phyloP scores from a whole-genome alignment of 2,888 invertebrate genomes.

The Oligia fasciuncula region DNA sequence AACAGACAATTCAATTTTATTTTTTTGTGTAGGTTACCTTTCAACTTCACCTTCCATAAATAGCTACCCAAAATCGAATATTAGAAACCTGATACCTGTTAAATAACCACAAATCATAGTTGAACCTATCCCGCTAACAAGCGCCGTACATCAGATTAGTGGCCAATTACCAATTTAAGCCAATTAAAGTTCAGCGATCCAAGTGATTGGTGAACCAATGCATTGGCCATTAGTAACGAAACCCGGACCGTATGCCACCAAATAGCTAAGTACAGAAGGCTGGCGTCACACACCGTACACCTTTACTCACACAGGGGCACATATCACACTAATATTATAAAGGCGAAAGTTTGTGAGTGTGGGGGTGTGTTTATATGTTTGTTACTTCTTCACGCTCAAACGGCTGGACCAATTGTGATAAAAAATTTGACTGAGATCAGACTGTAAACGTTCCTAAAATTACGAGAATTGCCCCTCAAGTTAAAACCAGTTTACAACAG shows the following conservation, averaged over 20 bases:
- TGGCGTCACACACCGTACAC: not conserved
- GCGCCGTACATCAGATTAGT: conserved; percentile 39
- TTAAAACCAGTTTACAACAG: not conserved
- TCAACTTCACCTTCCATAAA: too few relatives aligned
- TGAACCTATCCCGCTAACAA: conserved; percentile 27
- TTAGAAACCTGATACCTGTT: conserved; percentile 13
- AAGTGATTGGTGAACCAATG: conserved; percentile 48
- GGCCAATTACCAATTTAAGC: conserved; percentile 47
- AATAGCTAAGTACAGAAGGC: not conserved
- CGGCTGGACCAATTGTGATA: too few relatives aligned
- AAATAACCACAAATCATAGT: conserved; percentile 25
- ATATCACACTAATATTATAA: too few relatives aligned
- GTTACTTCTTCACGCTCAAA: too few relatives aligned
- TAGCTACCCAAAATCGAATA: too few relatives aligned
- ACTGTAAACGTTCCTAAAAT: not conserved
- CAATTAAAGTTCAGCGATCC: conserved; percentile 58
- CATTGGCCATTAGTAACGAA: conserved; percentile 36
- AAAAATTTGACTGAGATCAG: too few relatives aligned
- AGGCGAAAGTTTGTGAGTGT: too few relatives aligned
- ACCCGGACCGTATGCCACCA: not conserved
- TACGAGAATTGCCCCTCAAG: not conserved
- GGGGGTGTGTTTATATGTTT: too few relatives aligned
- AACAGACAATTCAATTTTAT: too few relatives aligned
- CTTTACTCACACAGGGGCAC: not conserved
- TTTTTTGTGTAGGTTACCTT: too few relatives aligned